Percentiles rank a stretch among this genome's conserved stretches.
phyloP scores from a whole-genome alignment of 2,888 invertebrate species.

The Proisotoma minuta region DNA sequence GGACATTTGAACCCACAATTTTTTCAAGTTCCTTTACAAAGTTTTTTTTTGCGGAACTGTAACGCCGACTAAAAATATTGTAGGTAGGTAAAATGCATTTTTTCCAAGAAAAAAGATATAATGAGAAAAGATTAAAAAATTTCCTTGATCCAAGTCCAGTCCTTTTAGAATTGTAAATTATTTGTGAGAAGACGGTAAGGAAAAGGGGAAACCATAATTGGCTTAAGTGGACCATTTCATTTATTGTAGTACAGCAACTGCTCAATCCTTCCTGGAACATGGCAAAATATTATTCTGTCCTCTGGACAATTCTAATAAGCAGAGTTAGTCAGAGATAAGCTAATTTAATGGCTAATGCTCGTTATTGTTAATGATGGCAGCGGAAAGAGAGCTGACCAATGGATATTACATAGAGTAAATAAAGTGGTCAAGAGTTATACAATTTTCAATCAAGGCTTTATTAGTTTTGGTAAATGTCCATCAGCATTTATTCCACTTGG shows the following conservation, averaged over 20 bases:
- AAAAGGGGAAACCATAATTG: constrained; percentile 21
- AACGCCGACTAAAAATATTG: too few relatives aligned
- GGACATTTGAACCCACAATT: neutral
- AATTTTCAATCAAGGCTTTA: neutral
- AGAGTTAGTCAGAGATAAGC: too few relatives aligned
- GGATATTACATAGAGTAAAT: neutral
- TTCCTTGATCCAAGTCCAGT: too few relatives aligned
- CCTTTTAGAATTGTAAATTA: too few relatives aligned
- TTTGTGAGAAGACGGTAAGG: neutral
- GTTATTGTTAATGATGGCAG: neutral
- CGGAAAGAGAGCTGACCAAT: neutral
- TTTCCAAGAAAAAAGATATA: too few relatives aligned
- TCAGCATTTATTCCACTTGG: neutral
- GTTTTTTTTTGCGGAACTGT: too few relatives aligned
- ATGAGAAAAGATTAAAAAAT: too few relatives aligned
- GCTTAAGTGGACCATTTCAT: constrained; percentile 29
- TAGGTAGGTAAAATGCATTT: too few relatives aligned
- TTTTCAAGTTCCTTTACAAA: neutral
- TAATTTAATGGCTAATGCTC: neutral
- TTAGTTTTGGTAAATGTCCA: neutral
- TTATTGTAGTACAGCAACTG: too few relatives aligned
- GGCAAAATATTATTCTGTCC: too few relatives aligned
- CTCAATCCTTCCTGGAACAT: too few relatives aligned
- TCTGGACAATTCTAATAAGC: too few relatives aligned
- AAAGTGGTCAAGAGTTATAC: neutral